Evolutionary conservation across 2,113 vertebrate species (phyloP).

Genomic region (Reinhardtius hippoglossoides): DNA sequence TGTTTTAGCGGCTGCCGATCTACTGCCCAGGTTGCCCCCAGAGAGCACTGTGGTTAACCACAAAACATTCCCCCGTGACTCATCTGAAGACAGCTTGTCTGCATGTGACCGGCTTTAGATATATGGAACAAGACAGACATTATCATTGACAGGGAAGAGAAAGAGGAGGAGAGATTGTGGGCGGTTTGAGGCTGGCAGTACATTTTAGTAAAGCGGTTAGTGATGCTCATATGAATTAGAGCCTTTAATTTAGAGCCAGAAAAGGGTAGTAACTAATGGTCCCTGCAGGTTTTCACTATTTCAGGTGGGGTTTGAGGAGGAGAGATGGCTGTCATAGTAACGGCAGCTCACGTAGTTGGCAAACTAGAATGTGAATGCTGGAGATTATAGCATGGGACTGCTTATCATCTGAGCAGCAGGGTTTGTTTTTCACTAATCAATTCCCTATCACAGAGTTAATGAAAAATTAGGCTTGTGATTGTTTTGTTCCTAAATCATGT

Average conservation of each 20-base stretch:
- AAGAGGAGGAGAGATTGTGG: conserved; percentile 44
- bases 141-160: conserved; percentile 54
- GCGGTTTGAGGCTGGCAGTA: conserved; percentile 46
- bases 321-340: conserved; percentile 61
- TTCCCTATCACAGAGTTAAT: conserved; percentile 57
- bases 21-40: conserved; percentile 59
- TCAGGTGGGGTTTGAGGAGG: conserved; percentile 29
- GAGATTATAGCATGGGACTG: conserved; percentile 53
- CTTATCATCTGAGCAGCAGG: conserved; percentile 34
- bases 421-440: conserved; percentile 47
- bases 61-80: conserved; percentile 67
- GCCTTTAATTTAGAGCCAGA: conserved; percentile 56
- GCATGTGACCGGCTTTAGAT: conserved; percentile 64
- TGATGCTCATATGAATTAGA: conserved; percentile 62
- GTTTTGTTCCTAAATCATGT: conserved; percentile 54
- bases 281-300: conserved; percentile 13
- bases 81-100: conserved; percentile 66
- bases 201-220: conserved; percentile 60
- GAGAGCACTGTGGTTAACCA: conserved; percentile 70
- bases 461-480: conserved; percentile 51
- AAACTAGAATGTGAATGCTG: conserved; percentile 37
- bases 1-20: conserved; percentile 68
- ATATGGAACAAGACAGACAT: conserved; percentile 64
- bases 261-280: conserved; percentile 12
- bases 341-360: conserved; percentile 18